Base-by-base conservation (phyloP, 2,888 invertebrate species). In the Ganaspis brasiliensis region DNA sequence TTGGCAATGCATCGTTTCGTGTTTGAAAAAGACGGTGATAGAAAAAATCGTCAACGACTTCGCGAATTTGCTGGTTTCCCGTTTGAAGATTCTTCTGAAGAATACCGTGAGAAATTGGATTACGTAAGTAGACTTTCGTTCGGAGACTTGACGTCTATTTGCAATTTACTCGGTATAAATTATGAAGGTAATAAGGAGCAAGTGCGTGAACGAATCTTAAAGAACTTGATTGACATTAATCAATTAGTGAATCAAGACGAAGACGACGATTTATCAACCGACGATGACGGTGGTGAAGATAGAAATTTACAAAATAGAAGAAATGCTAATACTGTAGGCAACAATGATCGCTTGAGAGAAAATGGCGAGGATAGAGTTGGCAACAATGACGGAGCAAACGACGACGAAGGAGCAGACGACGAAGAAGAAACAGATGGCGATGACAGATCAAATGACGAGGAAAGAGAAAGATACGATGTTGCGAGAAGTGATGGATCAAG, bases 131-230 rank as follows among this genome's bases (percentile, higher is more conserved):
- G 56, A 40, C 21, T 73, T 12, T 6, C 56, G 45, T 16, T 56
- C 26, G 57, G 73, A 5, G 73, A 73, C 24, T 59, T 73, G 21
- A 59, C 31, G n/a, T 40, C 45, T 31, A 40, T 73, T 14, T 73
- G 73, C 26, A 73, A 73, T 40, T 16, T 73, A 5, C 35, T 73
- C 55, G 59, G 40, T 3, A 21, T 73, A 19, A 35, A 40, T 59
- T 73, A 59, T 37, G 12, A n/a, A 4, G 73, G 73, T 2, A 73
- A 59, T 12, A 59, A 59, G 10, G 59, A 59, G 10, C 35, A 59
- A 19, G n/a, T 59, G 14, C 59, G 59, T 16, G 59, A 59, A 14
- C 14, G 35, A 59, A 59, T 59, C 10, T 16, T 59, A 2, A 19
- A 16, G 5, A 19, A 24, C 3, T 19, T 59, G 10, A 59, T 19